Conservation (phyloP, 2,888 invertebrate species). For the Lordiphosa andalusiaca region DNA sequence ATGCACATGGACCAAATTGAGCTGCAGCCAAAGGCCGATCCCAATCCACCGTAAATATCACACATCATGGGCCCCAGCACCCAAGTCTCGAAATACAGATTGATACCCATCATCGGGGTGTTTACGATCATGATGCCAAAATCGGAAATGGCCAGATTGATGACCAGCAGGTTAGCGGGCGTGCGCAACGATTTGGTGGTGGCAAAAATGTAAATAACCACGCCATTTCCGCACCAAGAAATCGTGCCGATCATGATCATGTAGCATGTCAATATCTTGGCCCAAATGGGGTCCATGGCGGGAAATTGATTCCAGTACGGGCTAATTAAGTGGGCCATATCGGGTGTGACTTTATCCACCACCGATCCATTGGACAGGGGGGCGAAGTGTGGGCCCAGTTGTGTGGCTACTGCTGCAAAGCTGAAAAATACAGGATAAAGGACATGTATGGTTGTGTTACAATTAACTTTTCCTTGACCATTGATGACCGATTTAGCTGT, state of each 20-base stretch:
- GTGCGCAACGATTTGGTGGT: slow-evolving; percentile 84
- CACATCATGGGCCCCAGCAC: slow-evolving; percentile 86
- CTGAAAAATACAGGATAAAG: slow-evolving; percentile 30
- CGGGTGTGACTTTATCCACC: slow-evolving; percentile 87
- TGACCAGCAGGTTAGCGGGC: slow-evolving; percentile 93
- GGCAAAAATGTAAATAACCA: slow-evolving; percentile 79
- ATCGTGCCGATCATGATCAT: slow-evolving; percentile 86
- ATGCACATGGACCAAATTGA: slow-evolving; percentile 97
- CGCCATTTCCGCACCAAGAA: slow-evolving; percentile 79
- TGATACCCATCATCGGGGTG: slow-evolving; percentile 80
- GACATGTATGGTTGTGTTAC: neutral
- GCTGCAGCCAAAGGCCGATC: slow-evolving; percentile 92
- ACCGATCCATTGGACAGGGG: slow-evolving; percentile 86
- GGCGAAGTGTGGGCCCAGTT: slow-evolving; percentile 80
- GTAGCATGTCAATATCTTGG: slow-evolving; percentile 89
- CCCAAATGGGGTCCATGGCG: slow-evolving; percentile 94
- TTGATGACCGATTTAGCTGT: no score
- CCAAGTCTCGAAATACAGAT: slow-evolving; percentile 79
- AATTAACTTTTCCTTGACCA: no score
- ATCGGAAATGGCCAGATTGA: slow-evolving; percentile 92
- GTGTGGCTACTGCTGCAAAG: slow-evolving; percentile 57
- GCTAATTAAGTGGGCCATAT: slow-evolving; percentile 85
- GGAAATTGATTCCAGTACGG: slow-evolving; percentile 93
- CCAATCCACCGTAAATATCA: slow-evolving; percentile 91
- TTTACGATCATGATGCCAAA: slow-evolving; percentile 91